These are phyloP conservation scores for Bellardia pandia DNA, from an alignment of 2,888 invertebrate genomes.

Conservation along the genomic window DNA sequence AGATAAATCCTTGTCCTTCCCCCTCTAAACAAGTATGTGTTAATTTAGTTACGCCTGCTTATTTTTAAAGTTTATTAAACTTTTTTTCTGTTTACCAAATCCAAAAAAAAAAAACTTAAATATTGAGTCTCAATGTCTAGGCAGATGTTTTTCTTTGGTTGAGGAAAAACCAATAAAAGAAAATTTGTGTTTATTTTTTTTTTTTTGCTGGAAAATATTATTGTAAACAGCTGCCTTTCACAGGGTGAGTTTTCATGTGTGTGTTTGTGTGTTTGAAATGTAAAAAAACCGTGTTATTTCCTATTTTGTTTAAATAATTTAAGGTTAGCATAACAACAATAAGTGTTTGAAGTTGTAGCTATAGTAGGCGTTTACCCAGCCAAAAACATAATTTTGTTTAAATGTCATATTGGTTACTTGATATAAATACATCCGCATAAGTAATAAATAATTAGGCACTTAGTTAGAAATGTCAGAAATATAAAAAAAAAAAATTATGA, in stretches of 20 bases:
- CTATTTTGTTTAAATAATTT: constrained; percentile 30
- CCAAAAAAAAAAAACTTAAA: neutral
- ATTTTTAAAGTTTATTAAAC: constrained; percentile 55
- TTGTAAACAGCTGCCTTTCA: constrained; percentile 25
- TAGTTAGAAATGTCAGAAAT: neutral
- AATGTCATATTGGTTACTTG: constrained; percentile 49
- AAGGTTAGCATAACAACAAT: constrained; percentile 31
- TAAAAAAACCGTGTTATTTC: constrained; percentile 24
- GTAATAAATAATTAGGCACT: constrained; percentile 45
- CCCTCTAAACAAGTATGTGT: neutral
- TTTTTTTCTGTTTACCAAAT: neutral
- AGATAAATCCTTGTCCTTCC: constrained; percentile 52
- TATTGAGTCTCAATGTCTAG: constrained; percentile 30
- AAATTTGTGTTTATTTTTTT: neutral
- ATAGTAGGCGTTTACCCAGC: constrained; percentile 46
- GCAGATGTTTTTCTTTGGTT: constrained; percentile 56
- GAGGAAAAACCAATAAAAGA: constrained; percentile 45
- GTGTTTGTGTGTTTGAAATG: neutral
- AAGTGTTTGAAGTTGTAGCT: neutral
- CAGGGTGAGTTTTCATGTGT: constrained; percentile 41
- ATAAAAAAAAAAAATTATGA: neutral
- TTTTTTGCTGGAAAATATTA: constrained; percentile 12
- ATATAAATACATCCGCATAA: neutral
- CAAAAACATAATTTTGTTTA: constrained; percentile 31
- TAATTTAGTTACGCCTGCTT: constrained; percentile 63